phyloP scores from a whole-genome alignment of 2,888 invertebrate genomes.

The Diplolepis rosae region DNA sequence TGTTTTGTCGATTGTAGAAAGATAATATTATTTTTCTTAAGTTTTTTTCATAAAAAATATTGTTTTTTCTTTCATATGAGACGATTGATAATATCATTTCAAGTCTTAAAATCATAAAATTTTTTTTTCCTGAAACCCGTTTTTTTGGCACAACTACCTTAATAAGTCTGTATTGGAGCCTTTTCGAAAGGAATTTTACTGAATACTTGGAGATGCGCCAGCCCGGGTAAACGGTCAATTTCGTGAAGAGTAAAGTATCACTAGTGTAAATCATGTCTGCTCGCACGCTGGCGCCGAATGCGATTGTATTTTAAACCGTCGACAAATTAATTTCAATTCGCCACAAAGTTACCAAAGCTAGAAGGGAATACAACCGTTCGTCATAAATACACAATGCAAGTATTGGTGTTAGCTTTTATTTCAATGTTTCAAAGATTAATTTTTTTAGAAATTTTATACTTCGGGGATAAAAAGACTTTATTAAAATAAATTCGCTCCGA shows the following conservation, averaged over 20 bases:
- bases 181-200: not conserved
- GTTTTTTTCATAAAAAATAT: no score
- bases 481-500: no score
- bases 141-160: no score
- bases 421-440: not conserved
- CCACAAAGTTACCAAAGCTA: conserved; percentile 48
- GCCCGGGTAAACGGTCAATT: conserved; percentile 35
- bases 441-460: not conserved
- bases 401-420: not conserved
- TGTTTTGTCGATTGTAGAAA: no score
- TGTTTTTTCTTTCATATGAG: no score
- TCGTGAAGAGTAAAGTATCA: conserved; percentile 53
- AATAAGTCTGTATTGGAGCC: not conserved
- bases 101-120: no score
- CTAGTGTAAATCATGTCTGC: conserved; percentile 58
- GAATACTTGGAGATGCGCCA: conserved; percentile 26
- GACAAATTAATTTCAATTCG: conserved; percentile 64
- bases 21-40: no score
- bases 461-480: no score
- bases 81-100: no score
- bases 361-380: conserved; percentile 36
- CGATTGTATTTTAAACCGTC: conserved; percentile 65
- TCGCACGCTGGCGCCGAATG: conserved; percentile 41
- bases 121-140: no score
- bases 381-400: not conserved